phyloP scores from a whole-genome alignment of 2,797 vertebrate species.

The Darevskia mixta region DNA sequence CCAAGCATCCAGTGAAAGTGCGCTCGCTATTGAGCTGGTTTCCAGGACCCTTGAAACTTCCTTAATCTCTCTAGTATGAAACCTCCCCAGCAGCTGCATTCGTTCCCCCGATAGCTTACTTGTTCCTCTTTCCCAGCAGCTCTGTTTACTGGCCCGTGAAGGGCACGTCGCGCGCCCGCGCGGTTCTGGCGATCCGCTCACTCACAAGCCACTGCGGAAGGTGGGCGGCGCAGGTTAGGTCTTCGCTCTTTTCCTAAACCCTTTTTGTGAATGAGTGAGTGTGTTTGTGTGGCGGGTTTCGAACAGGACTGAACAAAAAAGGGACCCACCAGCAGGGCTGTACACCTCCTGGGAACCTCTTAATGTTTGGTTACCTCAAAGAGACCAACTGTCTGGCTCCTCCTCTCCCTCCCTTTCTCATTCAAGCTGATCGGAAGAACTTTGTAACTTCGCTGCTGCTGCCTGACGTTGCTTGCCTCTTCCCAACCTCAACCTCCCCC shows the following conservation, averaged over 20 bases:
- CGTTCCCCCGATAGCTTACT: no score
- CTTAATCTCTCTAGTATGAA: neutral
- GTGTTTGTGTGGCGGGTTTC: neutral
- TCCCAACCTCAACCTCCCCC: neutral
- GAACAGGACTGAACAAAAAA: neutral
- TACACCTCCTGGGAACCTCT: no score
- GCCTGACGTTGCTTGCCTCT: neutral
- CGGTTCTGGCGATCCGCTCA: neutral
- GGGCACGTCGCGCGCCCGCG: neutral
- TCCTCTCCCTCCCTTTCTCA: neutral
- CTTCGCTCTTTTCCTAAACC: neutral
- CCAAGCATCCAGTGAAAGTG: rapidly evolving
- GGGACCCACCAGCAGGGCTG: neutral
- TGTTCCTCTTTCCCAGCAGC: neutral
- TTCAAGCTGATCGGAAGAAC: neutral
- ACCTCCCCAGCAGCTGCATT: neutral
- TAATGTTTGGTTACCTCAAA: neutral
- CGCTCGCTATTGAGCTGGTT: no score
- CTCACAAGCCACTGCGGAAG: no score
- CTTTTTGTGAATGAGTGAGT: no score
- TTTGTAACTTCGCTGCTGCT: neutral
- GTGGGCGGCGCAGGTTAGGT: neutral
- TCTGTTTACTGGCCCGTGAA: neutral
- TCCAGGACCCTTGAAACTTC: neutral
- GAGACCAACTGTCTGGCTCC: no score